A percentile compares a stretch with the other conserved stretches of the same genome.
These are phyloP conservation scores for Tachypleus tridentatus DNA, from an alignment of 1,140 invertebrate genomes.

Conservation along the genomic window DNA sequence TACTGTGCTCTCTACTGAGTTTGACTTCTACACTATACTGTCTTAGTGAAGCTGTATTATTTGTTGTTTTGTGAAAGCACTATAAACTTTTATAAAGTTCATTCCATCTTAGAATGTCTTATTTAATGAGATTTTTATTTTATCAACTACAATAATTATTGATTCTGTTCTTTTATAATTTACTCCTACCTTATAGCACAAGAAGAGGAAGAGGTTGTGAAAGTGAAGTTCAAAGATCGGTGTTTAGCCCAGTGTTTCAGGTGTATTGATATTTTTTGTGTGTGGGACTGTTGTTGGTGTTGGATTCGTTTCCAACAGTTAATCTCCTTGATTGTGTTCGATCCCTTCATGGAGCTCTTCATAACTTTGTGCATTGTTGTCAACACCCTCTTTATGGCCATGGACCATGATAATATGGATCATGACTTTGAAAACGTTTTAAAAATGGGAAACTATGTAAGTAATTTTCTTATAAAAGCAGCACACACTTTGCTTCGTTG, in stretches of 20 bases:
- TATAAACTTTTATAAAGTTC: no score
- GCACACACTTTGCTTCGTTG: no score
- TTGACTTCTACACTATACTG: no score
- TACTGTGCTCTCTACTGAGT: no score
- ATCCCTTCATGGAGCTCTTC: slow-evolving; percentile 95
- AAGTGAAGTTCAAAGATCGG: slow-evolving; percentile 75
- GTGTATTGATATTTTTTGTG: slow-evolving; percentile 82
- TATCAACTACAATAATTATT: no score
- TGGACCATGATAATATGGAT: slow-evolving; percentile 91
- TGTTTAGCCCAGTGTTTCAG: slow-evolving; percentile 55
- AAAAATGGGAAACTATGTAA: slow-evolving; percentile 86
- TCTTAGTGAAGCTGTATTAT: no score
- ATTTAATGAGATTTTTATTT: no score
- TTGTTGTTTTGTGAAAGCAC: no score
- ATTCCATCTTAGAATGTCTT: no score
- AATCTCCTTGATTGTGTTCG: slow-evolving; percentile 79
- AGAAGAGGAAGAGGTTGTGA: slow-evolving; percentile 50
- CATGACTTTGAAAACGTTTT: slow-evolving; percentile 65
- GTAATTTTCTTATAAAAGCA: slow-evolving; percentile 27
- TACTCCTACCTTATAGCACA: no score
- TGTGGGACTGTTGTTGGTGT: slow-evolving; percentile 88
- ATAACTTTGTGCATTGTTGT: slow-evolving; percentile 96
- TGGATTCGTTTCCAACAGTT: slow-evolving; percentile 83
- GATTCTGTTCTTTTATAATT: no score
- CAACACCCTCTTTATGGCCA: slow-evolving; percentile 94